Base-by-base conservation (phyloP, 2,888 invertebrate species). In the Hyposoter dolosus region DNA sequence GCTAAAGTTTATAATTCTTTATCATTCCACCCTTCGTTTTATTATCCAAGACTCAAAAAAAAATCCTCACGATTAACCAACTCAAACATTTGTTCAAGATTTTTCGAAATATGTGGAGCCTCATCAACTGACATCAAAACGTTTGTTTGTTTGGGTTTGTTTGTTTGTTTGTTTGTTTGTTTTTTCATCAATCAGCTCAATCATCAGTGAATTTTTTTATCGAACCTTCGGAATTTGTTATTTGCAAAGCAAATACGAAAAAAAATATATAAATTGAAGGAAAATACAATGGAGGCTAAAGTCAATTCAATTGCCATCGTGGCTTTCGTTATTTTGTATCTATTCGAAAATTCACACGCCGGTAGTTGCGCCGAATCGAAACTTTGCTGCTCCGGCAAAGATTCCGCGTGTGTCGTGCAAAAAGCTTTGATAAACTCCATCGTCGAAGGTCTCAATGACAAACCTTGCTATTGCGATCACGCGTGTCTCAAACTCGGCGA, bases 391-490 rank as follows among this genome's bases (percentile, higher is more conserved):
- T 96, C 97, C 43, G 98, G 98, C 1, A 95, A 98, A 77, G 98
- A 98, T 93, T 97, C 97, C 87, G 96, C 97, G 43, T 98, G 98
- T 94, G 97, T 98, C 71, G 97, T 98, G 23, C 97, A 98, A 94
- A 97, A 97, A 93, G 96, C 97, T 0, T 97, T 97, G 66, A 95
- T 97, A 85, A 97, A 98, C 93, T 96, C 97, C 47, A 97, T 98
- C 90, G 96, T 98, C 89, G 97, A 98, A 93, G 97, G 97, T 92
- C 94, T 97, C 88, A 96, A 96, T 90, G 98, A 98, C 93, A 97
- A 98, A 92, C 98, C 98, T 3, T 98, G 98, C 94, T 98, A 98
- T 94, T 98, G 98, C 95, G 98, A 98, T 95, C 98, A 98, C 92
- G 98, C 98, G 83, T 98, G 98, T 92, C 95, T 98, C 90, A 97